These are phyloP conservation scores for Catharus minimus DNA, from an alignment of 2,113 vertebrate genomes.

Conservation along the genomic window DNA sequence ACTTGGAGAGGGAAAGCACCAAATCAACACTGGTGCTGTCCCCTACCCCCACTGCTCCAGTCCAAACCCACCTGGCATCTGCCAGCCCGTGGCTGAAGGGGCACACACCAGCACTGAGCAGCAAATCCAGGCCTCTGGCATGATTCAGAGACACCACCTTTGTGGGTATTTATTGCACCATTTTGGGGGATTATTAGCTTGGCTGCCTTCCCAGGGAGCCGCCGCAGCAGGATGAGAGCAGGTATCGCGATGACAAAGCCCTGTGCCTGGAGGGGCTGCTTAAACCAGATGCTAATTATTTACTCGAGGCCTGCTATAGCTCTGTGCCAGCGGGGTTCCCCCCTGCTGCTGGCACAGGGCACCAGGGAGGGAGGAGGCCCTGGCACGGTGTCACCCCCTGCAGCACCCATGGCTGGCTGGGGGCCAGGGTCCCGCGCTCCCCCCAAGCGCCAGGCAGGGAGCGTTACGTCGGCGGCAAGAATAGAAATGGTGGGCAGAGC, in stretches of 20 bases:
- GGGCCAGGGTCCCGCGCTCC: slow-evolving; percentile 25
- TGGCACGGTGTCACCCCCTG: neutral
- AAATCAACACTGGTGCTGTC: neutral
- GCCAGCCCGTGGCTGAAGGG: neutral
- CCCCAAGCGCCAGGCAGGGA: slow-evolving; percentile 22
- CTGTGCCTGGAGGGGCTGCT: neutral
- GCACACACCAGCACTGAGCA: accelerated
- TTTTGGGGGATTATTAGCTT: slow-evolving; percentile 48
- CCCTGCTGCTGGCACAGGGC: neutral
- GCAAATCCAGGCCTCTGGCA: neutral
- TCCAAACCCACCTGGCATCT: neutral
- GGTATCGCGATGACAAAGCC: slow-evolving; percentile 22
- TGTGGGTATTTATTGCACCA: slow-evolving; percentile 8
- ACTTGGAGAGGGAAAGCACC: neutral
- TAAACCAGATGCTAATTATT: slow-evolving; percentile 35
- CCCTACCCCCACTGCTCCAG: accelerated
- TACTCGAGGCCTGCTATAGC: neutral
- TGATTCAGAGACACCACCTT: neutral
- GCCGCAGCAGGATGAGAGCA: neutral
- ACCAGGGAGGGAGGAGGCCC: neutral
- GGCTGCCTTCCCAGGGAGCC: slow-evolving; percentile 27
- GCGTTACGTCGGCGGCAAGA: slow-evolving; percentile 45
- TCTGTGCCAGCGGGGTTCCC: neutral
- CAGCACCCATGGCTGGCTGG: neutral
- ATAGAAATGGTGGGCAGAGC: slow-evolving; percentile 70